A percentile compares a stretch with the other conserved stretches of the same genome.
Evolutionary conservation across 2,888 invertebrate genomes (phyloP).

Genomic region (Balanococcus diminutus): DNA sequence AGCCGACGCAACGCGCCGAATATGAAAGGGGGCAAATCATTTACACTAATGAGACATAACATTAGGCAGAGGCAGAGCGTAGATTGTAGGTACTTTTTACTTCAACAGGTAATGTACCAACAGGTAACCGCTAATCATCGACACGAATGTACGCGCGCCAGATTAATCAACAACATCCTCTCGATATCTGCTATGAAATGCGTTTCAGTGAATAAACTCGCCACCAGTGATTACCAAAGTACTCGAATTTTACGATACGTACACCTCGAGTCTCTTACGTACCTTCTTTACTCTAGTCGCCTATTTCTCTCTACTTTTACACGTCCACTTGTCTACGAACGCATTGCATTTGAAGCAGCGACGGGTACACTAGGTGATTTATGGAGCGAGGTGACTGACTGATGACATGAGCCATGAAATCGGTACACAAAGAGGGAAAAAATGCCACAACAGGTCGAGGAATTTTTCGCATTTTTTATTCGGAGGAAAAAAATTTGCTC

Average conservation of each 20-base stretch:
- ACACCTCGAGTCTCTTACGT: too few relatives aligned
- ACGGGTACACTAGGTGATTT: neutral
- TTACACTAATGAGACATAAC: constrained; percentile 51
- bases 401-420: constrained; percentile 3
- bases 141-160: constrained; percentile 52
- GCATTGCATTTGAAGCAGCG: neutral
- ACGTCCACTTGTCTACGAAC: too few relatives aligned
- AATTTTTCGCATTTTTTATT: neutral
- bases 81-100: constrained; percentile 6
- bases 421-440: neutral
- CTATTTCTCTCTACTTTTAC: neutral
- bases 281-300: neutral
- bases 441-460: neutral
- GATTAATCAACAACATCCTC: constrained; percentile 37
- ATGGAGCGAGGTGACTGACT: neutral
- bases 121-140: constrained; percentile 46
- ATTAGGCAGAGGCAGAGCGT: constrained; percentile 46
- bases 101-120: constrained; percentile 45
- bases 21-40: constrained; percentile 45
- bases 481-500: too few relatives aligned
- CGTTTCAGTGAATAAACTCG: constrained; percentile 28
- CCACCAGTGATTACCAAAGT: neutral
- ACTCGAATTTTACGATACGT: too few relatives aligned
- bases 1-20: neutral
- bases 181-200: constrained; percentile 34